Evolutionary conservation across 1,140 invertebrate genomes (phyloP).

Genomic region (Cyrtorhinus lividipennis): DNA sequence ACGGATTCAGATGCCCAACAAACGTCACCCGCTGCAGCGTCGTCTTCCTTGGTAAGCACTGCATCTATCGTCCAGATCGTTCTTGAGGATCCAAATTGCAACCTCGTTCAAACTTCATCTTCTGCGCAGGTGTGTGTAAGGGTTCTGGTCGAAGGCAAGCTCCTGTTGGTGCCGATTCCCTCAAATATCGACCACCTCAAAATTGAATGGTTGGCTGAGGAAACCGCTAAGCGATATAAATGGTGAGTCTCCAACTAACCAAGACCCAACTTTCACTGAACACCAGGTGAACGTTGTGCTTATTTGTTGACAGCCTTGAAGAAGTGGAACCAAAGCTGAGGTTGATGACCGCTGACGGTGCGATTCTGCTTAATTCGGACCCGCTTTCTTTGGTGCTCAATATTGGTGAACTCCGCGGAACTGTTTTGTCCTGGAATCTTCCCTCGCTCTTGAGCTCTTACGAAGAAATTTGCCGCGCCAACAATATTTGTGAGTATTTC

Average conservation of each 20-base stretch:
- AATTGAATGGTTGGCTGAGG: slow-evolving; percentile 45
- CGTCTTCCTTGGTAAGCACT: background rate
- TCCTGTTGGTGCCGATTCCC: slow-evolving; percentile 24
- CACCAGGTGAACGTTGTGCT: background rate
- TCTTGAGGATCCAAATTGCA: no score
- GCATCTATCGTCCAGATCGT: no score
- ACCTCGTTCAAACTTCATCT: background rate
- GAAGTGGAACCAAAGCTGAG: slow-evolving; percentile 44
- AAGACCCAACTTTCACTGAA: background rate
- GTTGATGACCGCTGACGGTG: slow-evolving; percentile 47
- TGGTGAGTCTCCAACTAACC: slow-evolving; percentile 34
- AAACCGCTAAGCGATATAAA: slow-evolving; percentile 51
- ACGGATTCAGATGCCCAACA: background rate
- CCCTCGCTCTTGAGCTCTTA: slow-evolving; percentile 45
- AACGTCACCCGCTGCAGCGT: background rate
- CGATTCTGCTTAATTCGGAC: slow-evolving; percentile 47
- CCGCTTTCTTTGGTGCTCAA: slow-evolving; percentile 36
- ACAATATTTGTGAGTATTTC: slow-evolving; percentile 35
- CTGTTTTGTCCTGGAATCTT: slow-evolving; percentile 45
- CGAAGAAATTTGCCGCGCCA: slow-evolving; percentile 42
- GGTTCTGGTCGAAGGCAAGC: slow-evolving; percentile 24
- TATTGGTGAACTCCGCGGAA: slow-evolving; percentile 38
- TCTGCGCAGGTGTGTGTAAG: slow-evolving; percentile 17
- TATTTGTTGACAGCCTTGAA: slow-evolving; percentile 38
- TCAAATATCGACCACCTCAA: slow-evolving; percentile 15